phyloP scores from a whole-genome alignment of 2,888 invertebrate species.

The Ormyrus labotus region DNA sequence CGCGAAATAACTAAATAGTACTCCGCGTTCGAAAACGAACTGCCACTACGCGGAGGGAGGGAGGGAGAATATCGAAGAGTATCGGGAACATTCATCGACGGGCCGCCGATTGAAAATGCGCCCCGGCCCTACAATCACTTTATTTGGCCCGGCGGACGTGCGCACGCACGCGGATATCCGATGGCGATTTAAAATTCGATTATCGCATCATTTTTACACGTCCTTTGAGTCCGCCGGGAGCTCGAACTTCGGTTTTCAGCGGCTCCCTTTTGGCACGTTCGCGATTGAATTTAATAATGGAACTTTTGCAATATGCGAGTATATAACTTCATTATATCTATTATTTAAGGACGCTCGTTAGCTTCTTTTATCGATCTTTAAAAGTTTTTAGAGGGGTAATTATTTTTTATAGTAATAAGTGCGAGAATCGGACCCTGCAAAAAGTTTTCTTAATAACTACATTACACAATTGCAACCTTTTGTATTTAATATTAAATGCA shows the following conservation, averaged over 20 bases:
- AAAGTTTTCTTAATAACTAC: too few species aligned
- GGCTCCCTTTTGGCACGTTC: not conserved
- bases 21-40: slow-evolving; percentile 15
- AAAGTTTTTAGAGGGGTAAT: too few species aligned
- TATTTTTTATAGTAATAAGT: too few species aligned
- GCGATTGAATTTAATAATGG: slow-evolving; percentile 29
- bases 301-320: not conserved
- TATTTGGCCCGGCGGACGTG: slow-evolving; percentile 31
- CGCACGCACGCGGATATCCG: slow-evolving; percentile 32
- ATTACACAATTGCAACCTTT: too few species aligned
- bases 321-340: too few species aligned
- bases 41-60: slow-evolving; percentile 5
- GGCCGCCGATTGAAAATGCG: slow-evolving; percentile 47
- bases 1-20: slow-evolving; percentile 56
- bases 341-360: too few species aligned
- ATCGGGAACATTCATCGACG: slow-evolving; percentile 50
- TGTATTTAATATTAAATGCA: too few species aligned
- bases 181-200: slow-evolving; percentile 57
- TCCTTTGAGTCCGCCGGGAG: not conserved
- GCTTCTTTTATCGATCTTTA: too few species aligned
- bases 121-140: slow-evolving; percentile 40
- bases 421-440: too few species aligned
- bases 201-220: slow-evolving; percentile 54
- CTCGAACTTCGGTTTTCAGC: not conserved
- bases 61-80: slow-evolving; percentile 13